Conservation (phyloP, 2,113 vertebrate genomes). For the Aphyosemion australe region DNA sequence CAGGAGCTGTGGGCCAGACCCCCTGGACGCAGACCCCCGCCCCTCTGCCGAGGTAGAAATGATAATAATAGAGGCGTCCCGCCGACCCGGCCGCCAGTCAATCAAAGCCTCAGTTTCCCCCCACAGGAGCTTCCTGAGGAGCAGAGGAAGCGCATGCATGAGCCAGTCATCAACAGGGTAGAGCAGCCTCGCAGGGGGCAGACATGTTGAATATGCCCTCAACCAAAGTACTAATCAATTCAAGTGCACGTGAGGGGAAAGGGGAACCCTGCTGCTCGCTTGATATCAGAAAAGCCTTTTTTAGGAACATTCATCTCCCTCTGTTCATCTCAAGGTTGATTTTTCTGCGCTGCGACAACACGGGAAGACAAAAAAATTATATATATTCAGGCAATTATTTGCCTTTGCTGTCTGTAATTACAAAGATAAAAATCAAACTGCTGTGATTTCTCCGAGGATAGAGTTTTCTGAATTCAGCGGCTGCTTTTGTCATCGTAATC, state of each 20-base stretch:
- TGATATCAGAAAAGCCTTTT: constrained; percentile 73
- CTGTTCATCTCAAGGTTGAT: constrained; percentile 72
- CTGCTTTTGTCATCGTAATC: constrained; percentile 69
- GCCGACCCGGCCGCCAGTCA: constrained; percentile 79
- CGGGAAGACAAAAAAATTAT: constrained; percentile 35
- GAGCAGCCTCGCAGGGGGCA: constrained; percentile 68
- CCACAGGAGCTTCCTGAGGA: constrained; percentile 74
- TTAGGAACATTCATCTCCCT: constrained; percentile 69
- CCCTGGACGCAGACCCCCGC: constrained; percentile 70
- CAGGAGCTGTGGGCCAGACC: constrained; percentile 77
- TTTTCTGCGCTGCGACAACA: constrained; percentile 62
- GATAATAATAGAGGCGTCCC: constrained; percentile 79
- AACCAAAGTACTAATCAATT: constrained; percentile 78
- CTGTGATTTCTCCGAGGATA: constrained; percentile 72
- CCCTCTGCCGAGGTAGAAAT: constrained; percentile 71
- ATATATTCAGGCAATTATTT: constrained; percentile 70
- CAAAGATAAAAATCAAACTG: constrained; percentile 73
- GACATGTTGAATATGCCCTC: constrained; percentile 79
- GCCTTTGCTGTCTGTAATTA: constrained; percentile 74
- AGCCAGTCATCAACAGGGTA: constrained; percentile 67
- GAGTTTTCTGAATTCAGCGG: constrained; percentile 54
- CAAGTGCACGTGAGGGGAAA: constrained; percentile 70
- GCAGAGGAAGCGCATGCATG: constrained; percentile 62
- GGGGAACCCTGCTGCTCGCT: constrained; percentile 73
- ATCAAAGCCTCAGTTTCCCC: constrained; percentile 61